These are phyloP conservation scores for Chaetura pelagica DNA, from an alignment of 2,113 vertebrate genomes.

Conservation along the genomic window DNA sequence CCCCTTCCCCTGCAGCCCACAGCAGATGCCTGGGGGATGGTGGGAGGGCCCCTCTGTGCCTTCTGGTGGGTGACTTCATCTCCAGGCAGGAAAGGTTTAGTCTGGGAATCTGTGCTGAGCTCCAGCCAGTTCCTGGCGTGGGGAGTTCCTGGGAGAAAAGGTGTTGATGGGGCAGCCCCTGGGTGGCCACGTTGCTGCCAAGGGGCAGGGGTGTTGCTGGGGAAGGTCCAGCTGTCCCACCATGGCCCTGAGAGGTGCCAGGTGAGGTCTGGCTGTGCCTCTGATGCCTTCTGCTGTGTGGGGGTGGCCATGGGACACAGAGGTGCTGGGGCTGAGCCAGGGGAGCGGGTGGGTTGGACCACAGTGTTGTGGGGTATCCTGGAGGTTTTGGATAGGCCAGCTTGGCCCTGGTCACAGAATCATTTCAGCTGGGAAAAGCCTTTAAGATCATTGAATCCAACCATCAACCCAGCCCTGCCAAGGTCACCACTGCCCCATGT, in stretches of 20 bases:
- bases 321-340: background rate
- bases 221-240: background rate
- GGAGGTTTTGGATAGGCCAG: background rate
- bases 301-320: rapidly evolving
- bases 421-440: too few relatives aligned
- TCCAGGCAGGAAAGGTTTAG: background rate
- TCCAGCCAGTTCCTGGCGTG: background rate
- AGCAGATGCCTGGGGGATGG: background rate
- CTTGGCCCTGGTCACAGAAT: background rate
- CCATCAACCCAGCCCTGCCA: too few relatives aligned
- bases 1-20: background rate
- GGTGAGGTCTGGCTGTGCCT: background rate
- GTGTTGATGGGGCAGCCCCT: background rate
- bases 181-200: background rate
- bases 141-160: background rate
- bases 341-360: background rate
- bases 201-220: background rate
- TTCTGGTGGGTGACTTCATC: background rate
- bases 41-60: background rate
- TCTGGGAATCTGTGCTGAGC: background rate
- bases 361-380: background rate
- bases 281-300: background rate
- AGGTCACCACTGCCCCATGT: too few relatives aligned
- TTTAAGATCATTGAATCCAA: too few relatives aligned
- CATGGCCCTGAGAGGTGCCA: background rate